Conservation (phyloP, 1,140 invertebrate genomes). For the Musca vetustissima region DNA sequence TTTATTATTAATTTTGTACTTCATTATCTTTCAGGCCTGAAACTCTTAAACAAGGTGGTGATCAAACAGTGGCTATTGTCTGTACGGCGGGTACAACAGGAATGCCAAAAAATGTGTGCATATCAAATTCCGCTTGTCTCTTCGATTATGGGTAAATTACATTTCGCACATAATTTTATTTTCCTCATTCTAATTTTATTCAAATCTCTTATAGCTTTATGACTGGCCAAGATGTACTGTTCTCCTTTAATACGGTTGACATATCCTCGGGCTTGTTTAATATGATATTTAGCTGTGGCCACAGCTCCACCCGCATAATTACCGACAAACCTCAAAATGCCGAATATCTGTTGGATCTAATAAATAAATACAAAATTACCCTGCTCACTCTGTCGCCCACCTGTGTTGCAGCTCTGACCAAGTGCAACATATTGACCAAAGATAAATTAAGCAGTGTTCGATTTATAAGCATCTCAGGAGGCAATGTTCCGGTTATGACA, state of each 20-base stretch:
- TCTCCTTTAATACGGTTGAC: slow-evolving; percentile 52
- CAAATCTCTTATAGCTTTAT: slow-evolving; percentile 37
- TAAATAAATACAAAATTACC: slow-evolving; percentile 49
- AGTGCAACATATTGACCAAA: slow-evolving; percentile 40
- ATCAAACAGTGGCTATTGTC: slow-evolving; percentile 53
- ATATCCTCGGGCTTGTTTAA: slow-evolving; percentile 49
- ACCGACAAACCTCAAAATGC: slow-evolving; percentile 45
- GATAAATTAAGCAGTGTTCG: slow-evolving; percentile 39
- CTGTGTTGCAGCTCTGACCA: slow-evolving; percentile 41
- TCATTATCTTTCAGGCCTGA: slow-evolving; percentile 37
- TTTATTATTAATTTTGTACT: no score
- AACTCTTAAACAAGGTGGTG: slow-evolving; percentile 40
- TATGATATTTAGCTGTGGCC: slow-evolving; percentile 47
- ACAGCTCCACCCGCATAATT: slow-evolving; percentile 47
- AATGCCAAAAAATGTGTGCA: slow-evolving; percentile 73
- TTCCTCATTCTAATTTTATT: not conserved
- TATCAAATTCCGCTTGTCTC: slow-evolving; percentile 62
- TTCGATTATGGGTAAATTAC: slow-evolving; percentile 46
- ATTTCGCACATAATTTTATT: no score
- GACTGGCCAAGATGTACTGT: slow-evolving; percentile 46
- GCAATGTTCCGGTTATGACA: slow-evolving; percentile 47
- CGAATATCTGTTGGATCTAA: slow-evolving; percentile 45
- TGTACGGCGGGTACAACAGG: slow-evolving; percentile 76
- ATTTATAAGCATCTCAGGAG: slow-evolving; percentile 45
- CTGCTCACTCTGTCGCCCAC: slow-evolving; percentile 44